These are phyloP conservation scores for Aulostomus chinensis DNA, from an alignment of 2,797 vertebrate genomes.

Conservation along the genomic window DNA sequence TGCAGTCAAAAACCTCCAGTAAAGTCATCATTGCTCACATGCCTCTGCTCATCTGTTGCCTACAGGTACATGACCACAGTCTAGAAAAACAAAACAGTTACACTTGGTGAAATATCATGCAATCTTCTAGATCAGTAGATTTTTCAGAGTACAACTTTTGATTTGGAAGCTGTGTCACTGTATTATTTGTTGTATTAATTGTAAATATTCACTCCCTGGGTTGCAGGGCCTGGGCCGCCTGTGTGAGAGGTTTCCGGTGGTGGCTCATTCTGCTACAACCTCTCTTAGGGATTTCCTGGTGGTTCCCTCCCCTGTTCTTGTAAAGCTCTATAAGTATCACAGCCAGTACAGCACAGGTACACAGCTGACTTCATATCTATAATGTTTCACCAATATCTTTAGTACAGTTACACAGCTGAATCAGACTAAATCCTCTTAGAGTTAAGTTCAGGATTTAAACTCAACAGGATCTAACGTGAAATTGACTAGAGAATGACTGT, in stretches of 20 bases:
- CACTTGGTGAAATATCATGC: background rate
- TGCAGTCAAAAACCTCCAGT: constrained; percentile 96
- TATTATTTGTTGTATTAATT: no score
- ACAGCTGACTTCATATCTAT: no score
- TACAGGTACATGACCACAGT: constrained; percentile 81
- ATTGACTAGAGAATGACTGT: no score
- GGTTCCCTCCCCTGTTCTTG: constrained; percentile 93
- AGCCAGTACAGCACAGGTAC: constrained; percentile 90
- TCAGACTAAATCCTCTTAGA: no score
- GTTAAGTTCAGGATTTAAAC: no score
- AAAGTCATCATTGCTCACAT: constrained; percentile 96
- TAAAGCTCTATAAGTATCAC: constrained; percentile 97
- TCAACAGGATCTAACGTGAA: background rate
- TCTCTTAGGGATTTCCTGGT: constrained; percentile 94
- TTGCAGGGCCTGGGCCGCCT: constrained; percentile 90
- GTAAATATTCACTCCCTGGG: background rate
- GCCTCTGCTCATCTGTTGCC: constrained; percentile 93
- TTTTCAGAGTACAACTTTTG: no score
- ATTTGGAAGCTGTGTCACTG: no score
- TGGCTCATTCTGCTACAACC: constrained; percentile 90
- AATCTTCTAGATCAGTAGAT: no score
- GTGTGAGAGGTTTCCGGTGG: constrained; percentile 93
- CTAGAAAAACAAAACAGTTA: background rate
- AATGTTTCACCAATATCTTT: no score
- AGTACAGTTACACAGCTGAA: no score